A percentile compares a stretch with the other conserved stretches of the same genome.
Conservation (phyloP, 2,797 vertebrate genomes). For the Hippoglossus hippoglossus region DNA sequence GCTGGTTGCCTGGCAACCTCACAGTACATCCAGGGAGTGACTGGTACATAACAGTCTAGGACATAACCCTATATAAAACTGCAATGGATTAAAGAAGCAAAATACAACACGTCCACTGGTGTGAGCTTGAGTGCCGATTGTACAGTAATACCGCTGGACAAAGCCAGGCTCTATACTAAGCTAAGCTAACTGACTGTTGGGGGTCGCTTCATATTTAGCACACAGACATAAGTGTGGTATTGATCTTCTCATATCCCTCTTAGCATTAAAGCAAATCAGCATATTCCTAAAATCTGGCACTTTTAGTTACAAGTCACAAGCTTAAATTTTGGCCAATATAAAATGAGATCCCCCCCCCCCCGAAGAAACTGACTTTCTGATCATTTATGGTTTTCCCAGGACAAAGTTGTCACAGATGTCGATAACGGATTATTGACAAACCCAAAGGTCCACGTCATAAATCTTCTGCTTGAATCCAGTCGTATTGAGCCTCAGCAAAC, state of each 20-base stretch:
- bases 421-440: slow-evolving; percentile 23
- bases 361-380: neutral
- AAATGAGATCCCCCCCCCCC: neutral
- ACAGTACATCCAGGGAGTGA: neutral
- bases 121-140: too few species aligned
- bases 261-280: neutral
- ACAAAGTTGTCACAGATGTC: slow-evolving; percentile 5
- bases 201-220: neutral
- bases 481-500: neutral
- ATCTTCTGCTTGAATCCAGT: slow-evolving; percentile 12
- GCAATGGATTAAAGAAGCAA: slow-evolving; percentile 1
- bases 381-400: neutral
- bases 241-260: neutral
- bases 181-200: neutral
- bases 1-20: slow-evolving; percentile 12
- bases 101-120: neutral
- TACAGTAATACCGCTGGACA: too few species aligned
- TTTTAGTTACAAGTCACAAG: neutral
- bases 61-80: neutral
- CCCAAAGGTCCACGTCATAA: neutral
- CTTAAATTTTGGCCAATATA: neutral
- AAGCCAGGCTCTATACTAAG: neutral
- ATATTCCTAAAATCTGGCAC: neutral
- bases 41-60: neutral
- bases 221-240: neutral